A percentile compares a stretch with the other conserved stretches of the same genome.
phyloP scores from a whole-genome alignment of 2,113 vertebrate species.

The Suricata suricatta region DNA sequence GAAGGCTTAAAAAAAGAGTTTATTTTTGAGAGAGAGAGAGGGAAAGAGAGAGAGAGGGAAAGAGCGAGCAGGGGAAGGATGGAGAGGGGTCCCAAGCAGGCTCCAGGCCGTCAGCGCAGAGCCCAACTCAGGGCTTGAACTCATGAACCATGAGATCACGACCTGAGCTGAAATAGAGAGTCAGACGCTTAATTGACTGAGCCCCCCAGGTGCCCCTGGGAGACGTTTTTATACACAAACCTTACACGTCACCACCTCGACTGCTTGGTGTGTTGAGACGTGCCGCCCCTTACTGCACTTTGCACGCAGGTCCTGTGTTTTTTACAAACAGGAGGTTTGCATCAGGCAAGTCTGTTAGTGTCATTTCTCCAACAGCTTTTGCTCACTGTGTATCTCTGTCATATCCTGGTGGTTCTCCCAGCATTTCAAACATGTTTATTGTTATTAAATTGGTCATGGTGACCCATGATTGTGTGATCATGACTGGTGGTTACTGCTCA shows the following conservation, averaged over 20 bases:
- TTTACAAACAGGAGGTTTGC: neutral
- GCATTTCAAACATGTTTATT: neutral
- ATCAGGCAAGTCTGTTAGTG: neutral
- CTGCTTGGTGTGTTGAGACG: rapidly evolving
- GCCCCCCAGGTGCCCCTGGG: too few species aligned
- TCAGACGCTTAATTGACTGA: too few species aligned
- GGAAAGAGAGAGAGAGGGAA: too few species aligned
- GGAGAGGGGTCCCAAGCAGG: too few species aligned
- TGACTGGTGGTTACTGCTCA: neutral
- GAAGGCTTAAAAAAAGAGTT: too few species aligned
- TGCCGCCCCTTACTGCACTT: neutral
- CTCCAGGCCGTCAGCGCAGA: too few species aligned
- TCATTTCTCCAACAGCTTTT: neutral
- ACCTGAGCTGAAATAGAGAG: too few species aligned
- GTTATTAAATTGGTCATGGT: neutral
- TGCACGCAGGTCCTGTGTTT: neutral
- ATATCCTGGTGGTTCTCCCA: neutral
- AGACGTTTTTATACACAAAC: neutral
- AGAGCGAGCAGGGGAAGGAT: too few species aligned
- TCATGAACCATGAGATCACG: too few species aligned
- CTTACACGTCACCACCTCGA: neutral
- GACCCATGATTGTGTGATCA: neutral
- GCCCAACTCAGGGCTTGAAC: too few species aligned
- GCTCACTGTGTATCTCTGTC: neutral
- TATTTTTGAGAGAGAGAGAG: too few species aligned